Conservation (phyloP, 1,140 invertebrate genomes). For the Danaus plexippus region DNA sequence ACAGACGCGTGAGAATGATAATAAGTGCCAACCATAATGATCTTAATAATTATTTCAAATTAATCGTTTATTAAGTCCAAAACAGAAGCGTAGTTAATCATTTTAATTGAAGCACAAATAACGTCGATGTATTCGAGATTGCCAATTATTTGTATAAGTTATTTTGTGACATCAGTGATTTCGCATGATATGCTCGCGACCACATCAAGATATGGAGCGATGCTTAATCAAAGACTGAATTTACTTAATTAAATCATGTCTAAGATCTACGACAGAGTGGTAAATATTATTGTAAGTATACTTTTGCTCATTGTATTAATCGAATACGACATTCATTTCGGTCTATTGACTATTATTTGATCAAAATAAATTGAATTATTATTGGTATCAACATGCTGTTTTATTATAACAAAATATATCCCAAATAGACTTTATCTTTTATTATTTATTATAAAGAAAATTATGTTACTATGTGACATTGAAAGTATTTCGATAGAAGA, state of each 20-base stretch:
- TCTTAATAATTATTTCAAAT: conserved; percentile 23
- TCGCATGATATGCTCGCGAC: conserved; percentile 26
- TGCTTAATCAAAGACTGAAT: conserved; percentile 68
- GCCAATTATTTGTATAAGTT: conserved; percentile 25
- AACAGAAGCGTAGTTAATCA: conserved; percentile 30
- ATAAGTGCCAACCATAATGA: conserved; percentile 42
- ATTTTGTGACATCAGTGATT: conserved; percentile 32
- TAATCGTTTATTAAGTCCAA: conserved; percentile 39
- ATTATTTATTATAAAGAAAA: too few relatives aligned
- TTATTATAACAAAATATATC: conserved; percentile 15
- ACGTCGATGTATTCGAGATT: conserved; percentile 34
- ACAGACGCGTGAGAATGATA: conserved; percentile 40
- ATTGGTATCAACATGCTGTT: conserved; percentile 23
- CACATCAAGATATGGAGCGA: conserved; percentile 19
- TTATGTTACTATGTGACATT: too few relatives aligned
- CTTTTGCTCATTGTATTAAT: conserved; percentile 56
- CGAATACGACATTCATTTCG: conserved; percentile 48
- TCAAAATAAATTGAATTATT: conserved; percentile 36
- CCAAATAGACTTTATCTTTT: neutral
- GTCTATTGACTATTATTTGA: conserved; percentile 67
- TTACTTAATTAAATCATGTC: conserved; percentile 51
- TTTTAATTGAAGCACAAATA: conserved; percentile 51
- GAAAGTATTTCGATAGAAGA: too few relatives aligned
- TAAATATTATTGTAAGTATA: conserved; percentile 35
- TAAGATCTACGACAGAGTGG: conserved; percentile 30